Evolutionary conservation across 1,140 invertebrate species (phyloP).

Genomic region (Cotesia chilonis): DNA sequence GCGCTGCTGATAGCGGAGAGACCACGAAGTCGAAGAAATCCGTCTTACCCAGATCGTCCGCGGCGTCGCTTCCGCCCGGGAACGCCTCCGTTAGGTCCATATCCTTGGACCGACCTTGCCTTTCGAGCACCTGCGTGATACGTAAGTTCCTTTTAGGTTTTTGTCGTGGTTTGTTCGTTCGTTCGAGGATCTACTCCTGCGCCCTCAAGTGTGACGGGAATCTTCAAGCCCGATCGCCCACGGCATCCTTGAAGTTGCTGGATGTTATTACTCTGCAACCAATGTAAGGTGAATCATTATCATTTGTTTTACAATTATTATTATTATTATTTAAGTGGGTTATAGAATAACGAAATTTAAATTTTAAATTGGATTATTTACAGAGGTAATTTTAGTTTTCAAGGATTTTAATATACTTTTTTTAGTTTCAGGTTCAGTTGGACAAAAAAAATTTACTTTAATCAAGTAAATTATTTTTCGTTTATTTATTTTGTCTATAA

Average conservation of each 20-base stretch:
- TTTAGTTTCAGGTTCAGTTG: too few species aligned
- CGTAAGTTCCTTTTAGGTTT: neutral
- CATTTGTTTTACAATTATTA: conserved; percentile 2
- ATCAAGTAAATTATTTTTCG: neutral
- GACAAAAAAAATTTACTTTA: conserved; percentile 12
- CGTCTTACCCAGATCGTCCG: conserved; percentile 77
- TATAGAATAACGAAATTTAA: too few species aligned
- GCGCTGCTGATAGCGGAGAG: conserved; percentile 71
- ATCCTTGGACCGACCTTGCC: conserved; percentile 17
- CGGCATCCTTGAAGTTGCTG: conserved; percentile 46
- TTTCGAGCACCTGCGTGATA: neutral
- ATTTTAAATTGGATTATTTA: too few species aligned
- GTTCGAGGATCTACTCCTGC: conserved; percentile 7
- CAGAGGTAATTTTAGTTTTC: too few species aligned
- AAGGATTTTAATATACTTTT: too few species aligned
- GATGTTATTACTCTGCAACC: conserved; percentile 38
- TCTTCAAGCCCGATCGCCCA: conserved; percentile 43
- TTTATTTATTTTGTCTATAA: too few species aligned
- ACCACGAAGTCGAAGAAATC: conserved; percentile 89
- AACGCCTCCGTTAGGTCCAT: conserved; percentile 85
- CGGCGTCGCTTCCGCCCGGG: conserved; percentile 60
- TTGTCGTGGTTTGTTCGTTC: neutral
- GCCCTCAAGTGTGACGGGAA: conserved; percentile 40
- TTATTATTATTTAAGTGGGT: too few species aligned
- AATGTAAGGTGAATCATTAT: conserved; percentile 35